Percentiles rank a stretch among this genome's conserved stretches.
These are phyloP conservation scores for Silurus aristotelis DNA, from an alignment of 2,797 vertebrate genomes.

Conservation along the genomic window DNA sequence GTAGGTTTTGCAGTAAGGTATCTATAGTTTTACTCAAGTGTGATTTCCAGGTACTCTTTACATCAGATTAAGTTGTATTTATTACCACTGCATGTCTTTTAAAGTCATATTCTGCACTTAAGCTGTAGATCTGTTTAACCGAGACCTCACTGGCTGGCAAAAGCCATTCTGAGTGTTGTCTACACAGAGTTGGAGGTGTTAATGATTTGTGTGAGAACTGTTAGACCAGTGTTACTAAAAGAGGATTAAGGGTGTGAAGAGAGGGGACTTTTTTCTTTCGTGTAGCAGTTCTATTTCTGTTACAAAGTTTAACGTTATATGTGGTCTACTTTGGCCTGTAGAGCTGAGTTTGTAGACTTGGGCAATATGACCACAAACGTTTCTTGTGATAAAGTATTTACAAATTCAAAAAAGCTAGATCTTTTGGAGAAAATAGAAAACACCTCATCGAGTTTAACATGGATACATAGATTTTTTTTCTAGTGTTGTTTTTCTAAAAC, in stretches of 20 bases:
- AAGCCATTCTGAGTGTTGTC: neutral
- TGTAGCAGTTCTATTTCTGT: neutral
- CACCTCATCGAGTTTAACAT: neutral
- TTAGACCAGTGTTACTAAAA: constrained; percentile 1
- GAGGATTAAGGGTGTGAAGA: constrained; percentile 4
- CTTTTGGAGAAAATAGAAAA: neutral
- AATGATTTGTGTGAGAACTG: neutral
- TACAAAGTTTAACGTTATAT: neutral
- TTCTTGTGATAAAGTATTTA: neutral
- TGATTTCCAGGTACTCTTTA: no score
- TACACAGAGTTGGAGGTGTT: constrained; percentile 18
- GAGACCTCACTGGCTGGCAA: neutral
- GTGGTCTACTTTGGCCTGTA: neutral
- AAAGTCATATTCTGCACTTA: neutral
- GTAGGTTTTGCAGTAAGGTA: no score
- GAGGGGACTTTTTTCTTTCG: neutral
- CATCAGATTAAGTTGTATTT: neutral
- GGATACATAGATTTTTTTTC: neutral
- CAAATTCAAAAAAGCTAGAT: constrained; percentile 1
- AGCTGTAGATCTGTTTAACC: neutral
- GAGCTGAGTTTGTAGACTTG: neutral
- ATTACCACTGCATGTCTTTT: neutral
- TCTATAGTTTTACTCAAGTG: no score
- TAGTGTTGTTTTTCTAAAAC: no score
- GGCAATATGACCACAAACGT: neutral